A percentile compares a stretch with the other conserved stretches of the same genome.
These are phyloP conservation scores for Tetragnatha versicolor DNA, from an alignment of 1,140 invertebrate genomes.

Conservation along the genomic window DNA sequence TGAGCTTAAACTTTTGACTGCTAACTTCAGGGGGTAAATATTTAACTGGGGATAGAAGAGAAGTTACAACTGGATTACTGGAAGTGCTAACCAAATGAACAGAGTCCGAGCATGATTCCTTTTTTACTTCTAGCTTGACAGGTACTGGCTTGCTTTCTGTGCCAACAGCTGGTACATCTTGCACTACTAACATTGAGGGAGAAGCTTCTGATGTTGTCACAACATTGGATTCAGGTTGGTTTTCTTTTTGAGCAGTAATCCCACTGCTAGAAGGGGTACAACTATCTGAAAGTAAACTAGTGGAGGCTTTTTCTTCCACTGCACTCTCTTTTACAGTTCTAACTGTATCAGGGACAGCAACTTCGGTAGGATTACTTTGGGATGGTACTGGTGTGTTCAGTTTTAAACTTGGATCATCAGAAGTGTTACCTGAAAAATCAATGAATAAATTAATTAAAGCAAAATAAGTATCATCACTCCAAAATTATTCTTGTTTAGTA, in stretches of 20 bases:
- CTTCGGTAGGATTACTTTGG: neutral
- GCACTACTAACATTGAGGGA: neutral
- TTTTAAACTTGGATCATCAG: neutral
- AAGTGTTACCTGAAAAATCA: neutral
- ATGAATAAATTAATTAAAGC: neutral
- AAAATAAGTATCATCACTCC: neutral
- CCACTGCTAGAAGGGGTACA: slow-evolving; percentile 1
- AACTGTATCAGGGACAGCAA: neutral
- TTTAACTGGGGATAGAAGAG: slow-evolving; percentile 40
- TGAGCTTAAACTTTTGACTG: slow-evolving; percentile 49
- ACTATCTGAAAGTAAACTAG: slow-evolving; percentile 12
- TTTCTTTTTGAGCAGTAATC: slow-evolving; percentile 8
- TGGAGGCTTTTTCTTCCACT: slow-evolving; percentile 3
- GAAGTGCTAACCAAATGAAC: slow-evolving; percentile 31
- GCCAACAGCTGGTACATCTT: slow-evolving; percentile 1
- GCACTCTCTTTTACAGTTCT: neutral
- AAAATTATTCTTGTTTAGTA: neutral
- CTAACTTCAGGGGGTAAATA: slow-evolving; percentile 41
- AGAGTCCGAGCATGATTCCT: slow-evolving; percentile 37
- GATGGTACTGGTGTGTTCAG: neutral
- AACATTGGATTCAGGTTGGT: slow-evolving; percentile 7
- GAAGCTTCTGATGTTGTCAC: slow-evolving; percentile 12
- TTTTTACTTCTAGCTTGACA: slow-evolving; percentile 32
- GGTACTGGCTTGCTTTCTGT: slow-evolving; percentile 17
- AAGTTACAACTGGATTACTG: slow-evolving; percentile 45